Evolutionary conservation across 2,797 vertebrate species (phyloP).

Genomic region (Liasis olivaceus): DNA sequence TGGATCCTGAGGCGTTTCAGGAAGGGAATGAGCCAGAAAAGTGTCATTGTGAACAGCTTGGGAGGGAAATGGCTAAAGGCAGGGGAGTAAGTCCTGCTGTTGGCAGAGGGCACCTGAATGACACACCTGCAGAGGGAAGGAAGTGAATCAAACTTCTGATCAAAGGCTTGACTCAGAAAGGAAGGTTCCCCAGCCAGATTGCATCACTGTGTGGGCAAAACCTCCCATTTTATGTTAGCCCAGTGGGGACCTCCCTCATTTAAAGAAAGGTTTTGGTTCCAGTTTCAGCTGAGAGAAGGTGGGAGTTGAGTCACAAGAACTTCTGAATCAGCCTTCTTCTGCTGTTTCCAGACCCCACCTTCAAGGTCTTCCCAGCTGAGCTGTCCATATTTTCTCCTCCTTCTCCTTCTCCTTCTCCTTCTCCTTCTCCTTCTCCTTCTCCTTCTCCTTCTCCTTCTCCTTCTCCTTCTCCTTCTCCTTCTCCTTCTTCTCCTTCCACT

Average conservation of each 20-base stretch:
- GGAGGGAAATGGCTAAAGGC: background rate
- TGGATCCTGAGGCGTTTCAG: background rate
- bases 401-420: too few relatives aligned
- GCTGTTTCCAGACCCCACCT: too few relatives aligned
- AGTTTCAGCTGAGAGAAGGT: background rate
- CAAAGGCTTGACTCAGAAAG: background rate
- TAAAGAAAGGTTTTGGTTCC: constrained; percentile 11
- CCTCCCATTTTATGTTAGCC: too few relatives aligned
- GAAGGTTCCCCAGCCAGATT: background rate
- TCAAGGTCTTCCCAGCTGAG: too few relatives aligned
- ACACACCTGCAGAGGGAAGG: background rate
- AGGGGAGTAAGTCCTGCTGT: background rate
- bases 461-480: too few relatives aligned
- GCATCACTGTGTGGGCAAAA: background rate
- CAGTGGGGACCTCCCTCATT: background rate
- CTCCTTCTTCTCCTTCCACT: too few relatives aligned
- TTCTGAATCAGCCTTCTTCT: too few relatives aligned
- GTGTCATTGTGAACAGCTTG: too few relatives aligned
- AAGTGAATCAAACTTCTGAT: background rate
- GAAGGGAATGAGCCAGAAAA: background rate
- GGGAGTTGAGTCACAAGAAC: too few relatives aligned
- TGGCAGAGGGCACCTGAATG: background rate
- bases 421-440: too few relatives aligned
- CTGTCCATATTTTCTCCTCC: too few relatives aligned
- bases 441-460: too few relatives aligned